Conservation (phyloP, 2,113 vertebrate species). For the Scatophagus argus region DNA sequence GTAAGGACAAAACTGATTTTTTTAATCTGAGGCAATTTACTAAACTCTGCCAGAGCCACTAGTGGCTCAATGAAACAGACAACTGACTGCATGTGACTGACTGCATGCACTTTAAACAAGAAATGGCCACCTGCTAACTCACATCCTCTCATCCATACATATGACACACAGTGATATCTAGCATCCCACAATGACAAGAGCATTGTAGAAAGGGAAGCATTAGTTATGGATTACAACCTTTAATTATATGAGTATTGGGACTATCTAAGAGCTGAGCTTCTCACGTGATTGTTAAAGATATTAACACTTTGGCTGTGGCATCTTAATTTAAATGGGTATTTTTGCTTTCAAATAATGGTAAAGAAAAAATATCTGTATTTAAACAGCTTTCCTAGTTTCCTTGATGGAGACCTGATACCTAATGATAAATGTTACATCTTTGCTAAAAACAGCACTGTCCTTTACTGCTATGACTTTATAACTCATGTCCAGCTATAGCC, state of each 20-base stretch:
- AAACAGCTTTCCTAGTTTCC: too few relatives aligned
- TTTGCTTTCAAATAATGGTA: too few relatives aligned
- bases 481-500: too few relatives aligned
- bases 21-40: conserved; percentile 64
- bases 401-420: too few relatives aligned
- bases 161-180: conserved; percentile 2
- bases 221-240: conserved; percentile 23
- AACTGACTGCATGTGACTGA: conserved; percentile 44
- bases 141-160: neutral
- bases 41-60: conserved; percentile 37
- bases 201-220: neutral
- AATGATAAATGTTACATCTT: too few relatives aligned
- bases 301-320: too few relatives aligned
- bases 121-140: conserved; percentile 13
- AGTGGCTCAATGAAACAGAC: conserved; percentile 45
- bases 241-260: neutral
- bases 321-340: too few relatives aligned
- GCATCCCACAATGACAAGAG: neutral
- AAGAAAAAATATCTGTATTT: too few relatives aligned
- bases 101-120: conserved; percentile 39
- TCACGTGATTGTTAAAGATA: too few relatives aligned
- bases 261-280: neutral
- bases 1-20: conserved; percentile 61
- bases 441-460: too few relatives aligned
- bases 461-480: too few relatives aligned